Evolutionary conservation across 2,888 invertebrate genomes (phyloP).

Genomic region (Seira sanloemensis): DNA sequence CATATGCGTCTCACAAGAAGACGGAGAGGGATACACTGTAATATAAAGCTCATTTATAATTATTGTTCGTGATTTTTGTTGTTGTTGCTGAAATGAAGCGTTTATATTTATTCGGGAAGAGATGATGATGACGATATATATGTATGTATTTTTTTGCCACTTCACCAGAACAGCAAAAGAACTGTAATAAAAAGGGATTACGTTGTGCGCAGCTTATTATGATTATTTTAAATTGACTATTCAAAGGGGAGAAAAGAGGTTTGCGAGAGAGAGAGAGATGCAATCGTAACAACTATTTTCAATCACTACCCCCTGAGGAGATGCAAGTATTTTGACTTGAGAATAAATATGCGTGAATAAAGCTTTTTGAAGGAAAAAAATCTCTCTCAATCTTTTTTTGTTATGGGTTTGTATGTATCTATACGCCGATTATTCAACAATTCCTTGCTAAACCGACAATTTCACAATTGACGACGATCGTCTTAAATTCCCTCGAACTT

Average conservation of each 20-base stretch:
- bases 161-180: too few relatives aligned
- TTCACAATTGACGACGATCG: background rate
- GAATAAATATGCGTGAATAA: background rate
- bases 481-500: background rate
- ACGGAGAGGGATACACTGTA: too few relatives aligned
- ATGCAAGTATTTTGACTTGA: slow-evolving; percentile 53
- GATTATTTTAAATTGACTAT: slow-evolving; percentile 1
- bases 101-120: slow-evolving; percentile 18
- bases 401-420: too few relatives aligned
- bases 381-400: too few relatives aligned
- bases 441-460: background rate
- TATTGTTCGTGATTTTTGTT: slow-evolving; percentile 51
- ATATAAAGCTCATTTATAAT: slow-evolving; percentile 42
- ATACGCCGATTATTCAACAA: background rate
- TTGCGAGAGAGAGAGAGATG: slow-evolving; percentile 5
- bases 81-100: slow-evolving; percentile 44
- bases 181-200: too few relatives aligned
- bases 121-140: background rate
- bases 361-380: background rate
- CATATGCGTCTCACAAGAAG: too few relatives aligned
- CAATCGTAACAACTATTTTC: slow-evolving; percentile 52
- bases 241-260: background rate
- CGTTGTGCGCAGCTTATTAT: slow-evolving; percentile 9
- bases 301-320: slow-evolving; percentile 61
- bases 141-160: too few relatives aligned